Evolutionary conservation across 2,888 invertebrate genomes (phyloP).

Genomic region (Bruchidius siliquastri): DNA sequence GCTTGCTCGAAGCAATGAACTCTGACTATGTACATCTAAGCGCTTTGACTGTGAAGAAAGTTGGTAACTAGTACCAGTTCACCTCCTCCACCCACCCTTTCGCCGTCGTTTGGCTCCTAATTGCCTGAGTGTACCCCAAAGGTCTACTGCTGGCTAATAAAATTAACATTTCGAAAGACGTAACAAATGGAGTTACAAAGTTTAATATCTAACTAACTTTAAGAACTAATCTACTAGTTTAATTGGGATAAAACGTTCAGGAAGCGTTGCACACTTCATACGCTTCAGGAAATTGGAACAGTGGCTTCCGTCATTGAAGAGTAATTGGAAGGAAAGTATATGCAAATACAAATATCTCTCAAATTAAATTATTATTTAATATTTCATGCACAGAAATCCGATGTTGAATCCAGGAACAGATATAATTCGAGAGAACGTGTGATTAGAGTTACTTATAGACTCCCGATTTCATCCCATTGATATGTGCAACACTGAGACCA

Average conservation of each 20-base stretch:
- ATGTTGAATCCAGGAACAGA: too few relatives aligned
- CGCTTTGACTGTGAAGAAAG: neutral
- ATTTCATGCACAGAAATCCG: too few relatives aligned
- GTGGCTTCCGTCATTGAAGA: neutral
- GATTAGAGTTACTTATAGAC: too few relatives aligned
- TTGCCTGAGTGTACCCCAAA: neutral
- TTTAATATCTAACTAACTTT: constrained; percentile 12
- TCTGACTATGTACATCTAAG: neutral
- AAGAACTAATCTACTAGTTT: constrained; percentile 11
- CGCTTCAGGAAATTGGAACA: neutral
- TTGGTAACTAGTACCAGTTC: neutral
- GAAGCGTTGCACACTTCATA: neutral
- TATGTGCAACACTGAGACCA: too few relatives aligned
- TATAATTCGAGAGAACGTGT: too few relatives aligned
- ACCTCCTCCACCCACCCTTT: neutral
- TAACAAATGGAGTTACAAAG: constrained; percentile 11
- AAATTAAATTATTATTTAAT: too few relatives aligned
- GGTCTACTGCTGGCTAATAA: constrained; percentile 1
- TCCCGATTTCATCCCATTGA: too few relatives aligned
- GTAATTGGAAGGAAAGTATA: neutral
- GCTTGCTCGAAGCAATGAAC: neutral
- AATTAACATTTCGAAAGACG: constrained; percentile 9
- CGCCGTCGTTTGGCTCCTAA: neutral
- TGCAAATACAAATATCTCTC: too few relatives aligned
- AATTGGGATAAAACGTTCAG: constrained; percentile 6